A percentile compares a stretch with the other conserved stretches of the same genome.
Conservation (phyloP, 2,888 invertebrate genomes). For the Lepidonotus clava region DNA sequence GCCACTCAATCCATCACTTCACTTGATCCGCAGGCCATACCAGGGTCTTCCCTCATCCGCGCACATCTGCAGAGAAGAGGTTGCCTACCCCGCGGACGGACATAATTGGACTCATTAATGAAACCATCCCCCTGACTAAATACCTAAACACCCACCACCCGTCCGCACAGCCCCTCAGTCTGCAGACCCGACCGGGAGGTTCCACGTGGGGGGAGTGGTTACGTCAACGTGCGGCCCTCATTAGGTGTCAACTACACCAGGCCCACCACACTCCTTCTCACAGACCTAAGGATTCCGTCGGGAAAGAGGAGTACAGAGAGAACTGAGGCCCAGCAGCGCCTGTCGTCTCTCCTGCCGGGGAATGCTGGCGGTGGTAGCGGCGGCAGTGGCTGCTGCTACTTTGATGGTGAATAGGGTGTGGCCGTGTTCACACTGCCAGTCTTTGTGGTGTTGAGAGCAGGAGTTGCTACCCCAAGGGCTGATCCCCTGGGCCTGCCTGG, state of each 20-base stretch:
- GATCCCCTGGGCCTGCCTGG: too few relatives aligned
- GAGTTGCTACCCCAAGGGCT: too few relatives aligned
- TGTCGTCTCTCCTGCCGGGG: not conserved
- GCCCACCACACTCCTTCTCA: not conserved
- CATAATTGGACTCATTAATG: constrained; percentile 8
- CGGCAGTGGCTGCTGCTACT: not conserved
- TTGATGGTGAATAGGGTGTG: too few relatives aligned
- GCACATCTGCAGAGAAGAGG: not conserved
- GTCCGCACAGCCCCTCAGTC: too few relatives aligned
- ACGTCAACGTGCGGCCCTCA: not conserved
- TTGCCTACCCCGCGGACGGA: not conserved
- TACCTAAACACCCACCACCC: too few relatives aligned
- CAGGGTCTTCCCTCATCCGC: not conserved
- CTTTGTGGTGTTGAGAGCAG: too few relatives aligned
- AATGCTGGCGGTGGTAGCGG: not conserved
- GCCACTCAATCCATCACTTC: constrained; percentile 14
- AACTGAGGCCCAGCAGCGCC: not conserved
- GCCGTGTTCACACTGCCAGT: too few relatives aligned
- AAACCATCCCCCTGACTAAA: not conserved
- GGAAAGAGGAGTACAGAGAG: not conserved
- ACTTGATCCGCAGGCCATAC: not conserved
- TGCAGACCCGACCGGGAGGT: too few relatives aligned
- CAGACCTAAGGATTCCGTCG: too few relatives aligned
- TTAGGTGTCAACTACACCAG: not conserved
- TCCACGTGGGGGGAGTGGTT: too few relatives aligned